Evolutionary conservation across 2,888 invertebrate genomes (phyloP), one percentile per base, ranked within the genome.

Genomic region (Gerris lacustris): DNA sequence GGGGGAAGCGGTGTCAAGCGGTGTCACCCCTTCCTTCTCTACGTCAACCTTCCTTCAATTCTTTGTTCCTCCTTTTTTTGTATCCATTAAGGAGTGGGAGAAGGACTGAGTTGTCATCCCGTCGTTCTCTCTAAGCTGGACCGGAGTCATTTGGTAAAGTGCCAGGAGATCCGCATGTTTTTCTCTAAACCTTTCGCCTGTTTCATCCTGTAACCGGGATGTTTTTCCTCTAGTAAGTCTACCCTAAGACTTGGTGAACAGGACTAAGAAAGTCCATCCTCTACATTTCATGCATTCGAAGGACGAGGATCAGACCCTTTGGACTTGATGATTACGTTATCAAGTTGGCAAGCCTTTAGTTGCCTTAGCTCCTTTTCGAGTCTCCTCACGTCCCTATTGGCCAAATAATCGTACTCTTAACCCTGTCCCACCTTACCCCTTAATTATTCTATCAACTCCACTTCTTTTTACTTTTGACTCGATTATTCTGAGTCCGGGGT

Each of bases 81-180:
- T 55, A 55, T 55, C 55, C 55, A 55, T 55, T 55, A 55, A 11
- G 15, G 15, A 55, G 55, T 31, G 31, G 31, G 31, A 31, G 31
- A 31, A 31, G 31, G 31, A 31, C 55, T 55, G 55, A 55, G 55
- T 55, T 55, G 9, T 55, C 55, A 55, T 55, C 55, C 55, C 11
- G 55, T 55, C 15, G 15, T 55, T 9, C 15, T 55, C 31, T 31
- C 31, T 31, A 31, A 31, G 55, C 55, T 15, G 55, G 55, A 55
- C 55, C 55, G 55, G 15, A 55, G 55, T 55, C 55, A 55, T 55
- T 55, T 55, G 55, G 55, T 55, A 55, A 55, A 55, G 55, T 55
- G 55, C 55, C 55, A 55, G 15, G 55, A 15, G 11, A 55, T 55
- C 15, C 11, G 55, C 9, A 55, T 31, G 31, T 31, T 31, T 31